Evolutionary conservation across 2,797 vertebrate genomes (phyloP).

Genomic region (Artibeus lituratus): DNA sequence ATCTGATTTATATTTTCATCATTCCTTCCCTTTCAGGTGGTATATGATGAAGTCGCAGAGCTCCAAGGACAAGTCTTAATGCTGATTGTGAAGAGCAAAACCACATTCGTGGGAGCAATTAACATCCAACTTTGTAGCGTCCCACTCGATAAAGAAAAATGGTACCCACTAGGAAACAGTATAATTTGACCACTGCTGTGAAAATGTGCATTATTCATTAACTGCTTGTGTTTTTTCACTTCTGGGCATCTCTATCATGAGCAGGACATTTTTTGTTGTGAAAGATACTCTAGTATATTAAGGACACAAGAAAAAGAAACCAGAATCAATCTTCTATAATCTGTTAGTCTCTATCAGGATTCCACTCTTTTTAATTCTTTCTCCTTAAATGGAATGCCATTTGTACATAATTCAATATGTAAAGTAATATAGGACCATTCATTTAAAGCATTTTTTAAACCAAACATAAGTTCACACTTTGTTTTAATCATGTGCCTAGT

Average conservation of each 20-base stretch:
- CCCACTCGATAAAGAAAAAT: conserved; percentile 83
- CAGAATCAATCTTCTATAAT: not conserved
- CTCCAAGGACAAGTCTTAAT: conserved; percentile 84
- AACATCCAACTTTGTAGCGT: conserved; percentile 83
- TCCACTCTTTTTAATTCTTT: not conserved
- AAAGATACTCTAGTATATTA: not conserved
- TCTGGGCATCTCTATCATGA: not conserved
- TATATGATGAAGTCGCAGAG: conserved; percentile 80
- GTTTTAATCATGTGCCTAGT: not conserved
- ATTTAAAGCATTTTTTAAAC: conserved; percentile 36
- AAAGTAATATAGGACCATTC: not conserved
- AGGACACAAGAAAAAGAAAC: not conserved
- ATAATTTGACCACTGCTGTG: conserved; percentile 73
- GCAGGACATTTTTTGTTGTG: not conserved
- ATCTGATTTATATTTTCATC: not conserved
- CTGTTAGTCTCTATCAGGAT: not conserved
- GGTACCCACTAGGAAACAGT: conserved; percentile 86
- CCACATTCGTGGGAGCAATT: conserved; percentile 84
- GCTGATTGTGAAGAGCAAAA: conserved; percentile 89
- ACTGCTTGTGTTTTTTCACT: conserved; percentile 24
- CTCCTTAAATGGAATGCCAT: not conserved
- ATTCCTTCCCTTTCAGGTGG: conserved; percentile 80
- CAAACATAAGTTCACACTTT: not conserved
- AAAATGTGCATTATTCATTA: conserved; percentile 65
- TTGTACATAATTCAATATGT: not conserved